A percentile compares a stretch with the other conserved stretches of the same genome.
Evolutionary conservation across 2,113 vertebrate species (phyloP).

Genomic region (Ciconia maguari): DNA sequence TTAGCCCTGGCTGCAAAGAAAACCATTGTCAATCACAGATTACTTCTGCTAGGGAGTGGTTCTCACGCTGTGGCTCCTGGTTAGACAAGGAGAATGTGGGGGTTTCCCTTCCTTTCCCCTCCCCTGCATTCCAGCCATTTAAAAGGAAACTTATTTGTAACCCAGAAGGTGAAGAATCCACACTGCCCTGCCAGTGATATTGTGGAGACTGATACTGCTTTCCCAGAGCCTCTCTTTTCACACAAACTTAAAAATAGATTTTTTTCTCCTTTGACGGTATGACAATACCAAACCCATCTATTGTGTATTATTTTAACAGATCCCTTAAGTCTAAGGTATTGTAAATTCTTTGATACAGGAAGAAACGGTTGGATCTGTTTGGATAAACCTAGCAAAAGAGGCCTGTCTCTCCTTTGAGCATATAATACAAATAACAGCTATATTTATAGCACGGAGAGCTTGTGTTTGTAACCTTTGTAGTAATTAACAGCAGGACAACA

Average conservation of each 20-base stretch:
- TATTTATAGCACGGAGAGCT: not conserved
- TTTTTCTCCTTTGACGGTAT: not conserved
- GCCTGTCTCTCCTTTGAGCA: not conserved
- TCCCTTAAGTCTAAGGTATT: not conserved
- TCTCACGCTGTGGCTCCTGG: slow-evolving; percentile 31
- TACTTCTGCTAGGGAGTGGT: slow-evolving; percentile 9
- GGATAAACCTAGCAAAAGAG: not conserved
- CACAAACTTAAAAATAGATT: not conserved
- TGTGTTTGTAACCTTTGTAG: not conserved
- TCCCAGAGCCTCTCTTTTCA: not conserved
- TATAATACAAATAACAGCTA: not conserved
- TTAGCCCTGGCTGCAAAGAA: slow-evolving; percentile 21
- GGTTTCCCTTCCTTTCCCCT: slow-evolving; percentile 19
- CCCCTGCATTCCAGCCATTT: slow-evolving; percentile 29
- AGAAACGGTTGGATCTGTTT: not conserved
- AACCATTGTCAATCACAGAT: slow-evolving; percentile 38
- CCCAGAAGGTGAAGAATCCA: slow-evolving; percentile 2
- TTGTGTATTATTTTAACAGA: slow-evolving; percentile 11
- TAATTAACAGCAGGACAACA: slow-evolving; percentile 31
- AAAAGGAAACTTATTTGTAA: slow-evolving; percentile 25
- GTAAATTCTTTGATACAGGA: not conserved
- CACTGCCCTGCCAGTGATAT: not conserved
- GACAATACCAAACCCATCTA: not conserved
- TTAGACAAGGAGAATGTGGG: slow-evolving; percentile 15
- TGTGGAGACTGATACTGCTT: not conserved